Base-by-base conservation (phyloP, 2,797 vertebrate species). In the Oryzias sinensis region DNA sequence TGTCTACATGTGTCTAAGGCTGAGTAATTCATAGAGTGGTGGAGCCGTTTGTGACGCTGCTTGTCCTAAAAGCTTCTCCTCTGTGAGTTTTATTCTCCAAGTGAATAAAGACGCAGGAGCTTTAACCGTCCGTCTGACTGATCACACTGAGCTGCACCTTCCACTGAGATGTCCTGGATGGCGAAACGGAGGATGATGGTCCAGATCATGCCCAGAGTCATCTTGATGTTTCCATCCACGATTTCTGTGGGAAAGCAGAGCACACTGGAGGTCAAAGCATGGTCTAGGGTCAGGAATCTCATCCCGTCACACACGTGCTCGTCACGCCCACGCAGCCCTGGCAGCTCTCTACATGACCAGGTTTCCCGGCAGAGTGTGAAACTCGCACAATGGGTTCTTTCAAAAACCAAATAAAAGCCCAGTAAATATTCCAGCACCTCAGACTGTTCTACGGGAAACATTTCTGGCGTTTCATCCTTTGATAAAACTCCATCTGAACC, bases 81-180 rank as follows among this genome's bases (percentile, higher is more conserved):
- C n/a, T 20, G 9, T 5, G 2, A 50, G 4, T 33, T 8, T 4
- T 5, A 4, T n/a, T 2, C 9, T 13, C 20, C 20, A 8, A 15
- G 13, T 46, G 4, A n/a, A 43, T 5, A n/a, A 1, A 2, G 11
- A 25, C 14, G 16, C 22, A 14, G 15, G 4, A 16, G n/a, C 20
- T 46, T 16, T 5, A 6, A 8, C 17, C 5, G 18, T 44, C 44
- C 6, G 14, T 15, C 40, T 41, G 13, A 6, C 1, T 2, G 18
- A 16, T 5, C 13, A 7, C 7, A 16, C 1, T 8, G 7, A 42
- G 47, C 4, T 1, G 14, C 76, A 95, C 95, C 95, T 90, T 97
- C 96, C 68, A 97, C 95, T 0, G 96, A 98, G 87, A 98, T 97
- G 76, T 98, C 96, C 89, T 98, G 96, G 79, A 98, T 98, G 73